Evolutionary conservation across 2,888 invertebrate species (phyloP).

Genomic region (Drosophila quasianomalipes): DNA sequence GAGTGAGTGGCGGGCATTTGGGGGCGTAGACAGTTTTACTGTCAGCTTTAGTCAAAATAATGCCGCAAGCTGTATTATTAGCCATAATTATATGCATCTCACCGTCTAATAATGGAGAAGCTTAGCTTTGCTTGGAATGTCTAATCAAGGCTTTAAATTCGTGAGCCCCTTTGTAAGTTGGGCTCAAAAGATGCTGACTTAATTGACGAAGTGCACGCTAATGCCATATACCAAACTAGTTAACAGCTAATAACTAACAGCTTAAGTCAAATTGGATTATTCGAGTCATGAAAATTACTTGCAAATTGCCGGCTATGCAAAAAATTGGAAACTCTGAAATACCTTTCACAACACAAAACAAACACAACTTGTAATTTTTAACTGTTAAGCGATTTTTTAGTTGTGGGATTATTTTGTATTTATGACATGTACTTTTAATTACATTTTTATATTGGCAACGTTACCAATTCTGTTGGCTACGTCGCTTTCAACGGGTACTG

Average conservation of each 20-base stretch:
- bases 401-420: background rate
- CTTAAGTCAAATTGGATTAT: slow-evolving; percentile 69
- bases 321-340: slow-evolving; percentile 1
- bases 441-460: background rate
- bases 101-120: slow-evolving; percentile 64
- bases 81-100: slow-evolving; percentile 77
- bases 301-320: slow-evolving; percentile 58
- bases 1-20: slow-evolving; percentile 34
- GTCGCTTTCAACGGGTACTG: background rate
- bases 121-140: slow-evolving; percentile 43
- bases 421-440: background rate
- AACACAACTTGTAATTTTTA: slow-evolving; percentile 1
- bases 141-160: slow-evolving; percentile 54
- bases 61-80: slow-evolving; percentile 77
- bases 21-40: slow-evolving; percentile 74
- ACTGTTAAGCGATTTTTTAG: slow-evolving; percentile 1
- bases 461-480: background rate
- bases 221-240: slow-evolving; percentile 11
- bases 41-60: slow-evolving; percentile 75
- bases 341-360: background rate
- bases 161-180: slow-evolving; percentile 9
- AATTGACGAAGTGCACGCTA: slow-evolving; percentile 32
- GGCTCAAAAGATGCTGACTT: slow-evolving; percentile 37
- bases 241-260: slow-evolving; percentile 31
- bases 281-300: slow-evolving; percentile 65